Conservation (phyloP, 2,797 vertebrate species). For the Gallirallus australis region DNA sequence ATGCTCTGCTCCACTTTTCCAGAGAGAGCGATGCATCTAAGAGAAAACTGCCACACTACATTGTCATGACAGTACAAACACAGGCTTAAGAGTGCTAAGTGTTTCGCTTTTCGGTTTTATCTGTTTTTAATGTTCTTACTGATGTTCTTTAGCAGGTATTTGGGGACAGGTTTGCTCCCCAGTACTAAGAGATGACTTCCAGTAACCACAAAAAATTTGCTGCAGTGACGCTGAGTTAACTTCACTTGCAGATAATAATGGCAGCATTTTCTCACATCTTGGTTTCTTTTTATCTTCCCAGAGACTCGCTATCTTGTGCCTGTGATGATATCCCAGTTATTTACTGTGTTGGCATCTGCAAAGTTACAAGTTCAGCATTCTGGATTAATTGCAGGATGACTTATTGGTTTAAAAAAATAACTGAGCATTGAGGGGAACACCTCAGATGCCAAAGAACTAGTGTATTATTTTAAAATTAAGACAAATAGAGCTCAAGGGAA, state of each 20-base stretch:
- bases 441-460: neutral
- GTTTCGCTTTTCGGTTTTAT: neutral
- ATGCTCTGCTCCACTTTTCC: neutral
- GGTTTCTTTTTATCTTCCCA: slow-evolving; percentile 22
- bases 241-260: neutral
- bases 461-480: neutral
- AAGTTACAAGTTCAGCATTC: slow-evolving; percentile 31
- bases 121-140: neutral
- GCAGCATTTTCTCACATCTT: neutral
- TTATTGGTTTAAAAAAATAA: neutral
- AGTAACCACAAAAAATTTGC: neutral
- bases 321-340: neutral
- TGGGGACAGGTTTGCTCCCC: neutral
- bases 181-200: neutral
- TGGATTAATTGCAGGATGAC: neutral
- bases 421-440: neutral
- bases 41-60: neutral
- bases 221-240: slow-evolving; percentile 56
- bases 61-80: neutral
- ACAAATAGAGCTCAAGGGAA: neutral
- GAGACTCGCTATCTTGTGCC: neutral
- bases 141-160: neutral
- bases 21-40: neutral
- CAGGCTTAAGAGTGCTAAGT: neutral
- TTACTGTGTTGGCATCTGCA: neutral